Conservation (phyloP, 2,888 invertebrate genomes). For the Polyploca ridens region DNA sequence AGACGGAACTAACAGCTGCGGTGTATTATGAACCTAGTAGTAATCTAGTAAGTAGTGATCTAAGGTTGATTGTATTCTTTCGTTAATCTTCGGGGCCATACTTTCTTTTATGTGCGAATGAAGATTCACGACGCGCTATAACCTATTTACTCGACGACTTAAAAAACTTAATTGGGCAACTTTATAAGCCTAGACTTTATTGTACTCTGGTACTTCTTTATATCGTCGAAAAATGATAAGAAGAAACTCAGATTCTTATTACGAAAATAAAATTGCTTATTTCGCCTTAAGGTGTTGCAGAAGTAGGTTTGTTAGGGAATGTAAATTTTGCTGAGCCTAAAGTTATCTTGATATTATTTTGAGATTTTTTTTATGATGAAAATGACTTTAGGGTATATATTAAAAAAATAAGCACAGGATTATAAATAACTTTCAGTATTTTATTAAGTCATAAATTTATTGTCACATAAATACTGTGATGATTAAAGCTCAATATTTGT, state of each 20-base stretch:
- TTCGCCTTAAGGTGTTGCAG: background rate
- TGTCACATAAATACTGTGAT: no score
- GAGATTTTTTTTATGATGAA: background rate
- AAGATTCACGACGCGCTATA: no score
- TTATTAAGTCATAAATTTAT: no score
- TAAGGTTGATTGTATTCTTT: no score
- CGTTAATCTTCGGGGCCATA: no score
- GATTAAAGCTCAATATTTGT: no score
- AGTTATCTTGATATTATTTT: background rate
- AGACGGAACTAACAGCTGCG: no score
- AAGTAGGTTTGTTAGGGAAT: background rate
- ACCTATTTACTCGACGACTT: background rate
- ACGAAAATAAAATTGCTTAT: background rate
- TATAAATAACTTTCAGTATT: no score
- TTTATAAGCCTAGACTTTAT: background rate
- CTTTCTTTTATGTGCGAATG: no score
- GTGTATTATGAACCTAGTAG: no score
- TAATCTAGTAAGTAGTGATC: no score
- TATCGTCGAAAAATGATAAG: background rate
- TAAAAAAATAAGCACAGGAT: no score
- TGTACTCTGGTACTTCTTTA: background rate
- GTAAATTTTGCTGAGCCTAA: background rate
- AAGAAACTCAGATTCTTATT: background rate
- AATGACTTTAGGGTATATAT: background rate
- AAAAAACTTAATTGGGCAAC: background rate